Base-by-base conservation (phyloP, 2,113 vertebrate genomes). In the Drymodes brunneopygia region DNA sequence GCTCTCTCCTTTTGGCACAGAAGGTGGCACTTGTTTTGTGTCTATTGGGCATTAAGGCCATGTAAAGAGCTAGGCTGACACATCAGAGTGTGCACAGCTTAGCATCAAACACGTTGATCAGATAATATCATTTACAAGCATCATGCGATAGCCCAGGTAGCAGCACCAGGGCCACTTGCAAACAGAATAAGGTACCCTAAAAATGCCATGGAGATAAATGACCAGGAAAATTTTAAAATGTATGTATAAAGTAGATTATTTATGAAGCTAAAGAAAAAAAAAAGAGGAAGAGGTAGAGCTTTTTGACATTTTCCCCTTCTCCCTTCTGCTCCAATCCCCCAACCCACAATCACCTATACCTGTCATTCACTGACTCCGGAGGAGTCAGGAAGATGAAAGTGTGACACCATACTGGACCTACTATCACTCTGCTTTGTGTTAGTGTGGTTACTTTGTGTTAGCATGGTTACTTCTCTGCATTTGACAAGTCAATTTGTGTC, bases 121-220 rank as follows among this genome's bases (percentile, higher is more conserved):
- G 48, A n/a, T 33, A 81, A 38, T 25, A 72, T 15, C 2, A 53
- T 57, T 81, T 67, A 60, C 21, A 72, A 86, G 15, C 40, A 81
- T 11, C 1, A 0, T 28, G 23, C 0, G 0, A 62, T 12, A 84
- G 35, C 33, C 38, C 16, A 45, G 35, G 38, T 51, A 74, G 84
- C 33, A 54, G 18, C 35, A 31, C 28, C 47, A 81, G 38, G 38
- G 29, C 23, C 3, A 2, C 15, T 47, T 67, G 18, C 23, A 94
- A 81, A 53, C 16, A 71, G 23, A 74, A 29, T 47, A 84, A 51
- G 10, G 24, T 69, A 40, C 9, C 21, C 16, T 70, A 40, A 61
- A 80, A 18, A 77, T 1, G 6, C 16, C 35, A 47, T 1, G 6
- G 44, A 91, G 38, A 86, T 33, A 78, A 91, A 62, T 5, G 6